Conservation (phyloP, 2,797 vertebrate genomes). For the Xiphorhynchus erythropygius region DNA sequence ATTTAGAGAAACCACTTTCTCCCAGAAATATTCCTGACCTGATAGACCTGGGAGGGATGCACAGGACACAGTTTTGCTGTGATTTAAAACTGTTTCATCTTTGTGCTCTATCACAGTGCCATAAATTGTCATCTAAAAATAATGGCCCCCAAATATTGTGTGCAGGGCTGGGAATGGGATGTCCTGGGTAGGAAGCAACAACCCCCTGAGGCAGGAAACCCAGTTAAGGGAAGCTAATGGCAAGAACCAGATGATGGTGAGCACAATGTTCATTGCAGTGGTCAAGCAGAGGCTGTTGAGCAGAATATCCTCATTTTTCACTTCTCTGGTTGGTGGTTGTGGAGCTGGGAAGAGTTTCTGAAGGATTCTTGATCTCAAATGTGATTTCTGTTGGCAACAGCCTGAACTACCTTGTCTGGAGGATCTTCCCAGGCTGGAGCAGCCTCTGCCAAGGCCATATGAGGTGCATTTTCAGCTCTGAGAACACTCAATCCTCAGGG, state of each 20-base stretch:
- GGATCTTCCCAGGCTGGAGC: neutral
- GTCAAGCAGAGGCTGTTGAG: neutral
- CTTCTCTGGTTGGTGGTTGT: neutral
- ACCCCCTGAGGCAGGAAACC: neutral
- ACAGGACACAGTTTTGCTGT: neutral
- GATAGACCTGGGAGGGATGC: neutral
- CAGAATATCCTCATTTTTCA: neutral
- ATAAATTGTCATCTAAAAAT: neutral
- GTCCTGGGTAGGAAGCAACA: neutral
- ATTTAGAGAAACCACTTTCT: neutral
- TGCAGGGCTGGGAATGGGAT: neutral
- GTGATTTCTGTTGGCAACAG: neutral
- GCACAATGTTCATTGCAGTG: neutral
- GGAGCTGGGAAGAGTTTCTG: neutral
- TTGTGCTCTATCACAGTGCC: neutral
- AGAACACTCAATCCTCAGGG: neutral
- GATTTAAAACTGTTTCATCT: neutral
- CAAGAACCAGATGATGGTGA: neutral
- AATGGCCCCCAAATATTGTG: fast-evolving
- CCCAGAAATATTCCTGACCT: neutral
- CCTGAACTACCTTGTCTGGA: neutral
- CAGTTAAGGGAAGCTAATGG: neutral
- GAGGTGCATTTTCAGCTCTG: neutral
- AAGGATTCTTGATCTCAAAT: neutral
- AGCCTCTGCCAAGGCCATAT: neutral